These are phyloP conservation scores for Callaeas wilsoni DNA, from an alignment of 2,113 vertebrate species.

Conservation along the genomic window DNA sequence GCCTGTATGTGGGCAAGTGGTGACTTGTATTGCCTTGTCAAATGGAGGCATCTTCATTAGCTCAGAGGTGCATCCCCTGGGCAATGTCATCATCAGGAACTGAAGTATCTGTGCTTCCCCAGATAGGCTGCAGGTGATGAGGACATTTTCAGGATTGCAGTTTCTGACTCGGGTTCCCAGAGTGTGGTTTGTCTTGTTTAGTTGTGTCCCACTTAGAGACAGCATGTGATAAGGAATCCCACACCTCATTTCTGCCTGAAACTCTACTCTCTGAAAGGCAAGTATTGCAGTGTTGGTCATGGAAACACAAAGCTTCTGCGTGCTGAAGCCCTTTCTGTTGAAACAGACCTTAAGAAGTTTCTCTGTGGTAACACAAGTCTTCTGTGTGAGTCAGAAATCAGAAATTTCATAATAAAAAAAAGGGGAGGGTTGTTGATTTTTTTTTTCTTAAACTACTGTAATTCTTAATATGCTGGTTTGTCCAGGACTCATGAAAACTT, in stretches of 20 bases:
- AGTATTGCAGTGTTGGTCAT: neutral
- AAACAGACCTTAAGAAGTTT: neutral
- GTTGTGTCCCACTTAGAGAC: neutral
- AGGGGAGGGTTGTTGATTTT: rapidly evolving
- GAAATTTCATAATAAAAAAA: neutral
- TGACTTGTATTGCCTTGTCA: neutral
- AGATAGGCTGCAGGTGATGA: neutral
- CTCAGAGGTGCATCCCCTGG: neutral
- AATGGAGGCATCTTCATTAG: neutral
- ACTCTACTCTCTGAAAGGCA: neutral
- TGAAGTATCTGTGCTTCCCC: neutral
- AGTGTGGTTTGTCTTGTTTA: neutral
- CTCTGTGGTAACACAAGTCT: neutral
- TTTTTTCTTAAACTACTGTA: neutral
- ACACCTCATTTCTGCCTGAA: neutral
- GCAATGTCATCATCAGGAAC: neutral
- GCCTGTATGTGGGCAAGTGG: neutral
- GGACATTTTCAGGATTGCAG: neutral
- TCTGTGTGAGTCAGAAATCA: neutral
- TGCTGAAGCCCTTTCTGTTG: neutral
- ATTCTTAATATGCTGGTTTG: neutral
- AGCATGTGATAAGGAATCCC: neutral
- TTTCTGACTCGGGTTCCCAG: neutral
- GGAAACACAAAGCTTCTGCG: neutral
- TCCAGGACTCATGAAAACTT: neutral